Evolutionary conservation across 2,797 vertebrate species (phyloP).

Genomic region (Falco cherrug): DNA sequence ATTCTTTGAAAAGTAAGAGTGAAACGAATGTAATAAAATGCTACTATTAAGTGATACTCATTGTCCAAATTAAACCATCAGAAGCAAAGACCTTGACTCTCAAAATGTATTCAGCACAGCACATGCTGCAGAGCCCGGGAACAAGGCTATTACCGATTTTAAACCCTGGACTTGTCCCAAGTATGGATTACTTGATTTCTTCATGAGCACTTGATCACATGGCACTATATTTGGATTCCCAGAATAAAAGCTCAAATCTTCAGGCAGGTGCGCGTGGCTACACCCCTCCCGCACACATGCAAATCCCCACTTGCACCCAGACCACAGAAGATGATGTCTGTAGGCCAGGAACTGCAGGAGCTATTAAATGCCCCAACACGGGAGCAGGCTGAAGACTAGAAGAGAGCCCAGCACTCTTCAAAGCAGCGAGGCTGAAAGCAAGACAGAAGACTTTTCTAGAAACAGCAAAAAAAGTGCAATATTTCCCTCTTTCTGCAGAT

Average conservation of each 20-base stretch:
- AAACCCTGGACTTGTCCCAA: conserved; percentile 33
- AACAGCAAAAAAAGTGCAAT: fast-evolving
- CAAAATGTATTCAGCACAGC: background rate
- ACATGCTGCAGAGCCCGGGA: background rate
- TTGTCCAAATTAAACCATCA: conserved; percentile 44
- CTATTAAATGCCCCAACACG: fast-evolving
- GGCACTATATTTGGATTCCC: background rate
- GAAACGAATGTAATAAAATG: conserved; percentile 40
- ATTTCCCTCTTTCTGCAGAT: background rate
- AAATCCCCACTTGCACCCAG: background rate
- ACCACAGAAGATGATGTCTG: fast-evolving
- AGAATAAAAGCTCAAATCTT: background rate
- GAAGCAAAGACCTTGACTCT: conserved; percentile 41
- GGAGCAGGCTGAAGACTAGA: background rate
- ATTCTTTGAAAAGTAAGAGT: conserved; percentile 42
- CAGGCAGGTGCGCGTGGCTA: background rate
- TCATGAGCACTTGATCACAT: background rate
- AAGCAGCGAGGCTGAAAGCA: background rate
- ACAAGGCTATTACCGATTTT: background rate
- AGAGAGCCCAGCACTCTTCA: background rate
- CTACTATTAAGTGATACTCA: conserved; percentile 6
- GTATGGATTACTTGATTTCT: conserved; percentile 43
- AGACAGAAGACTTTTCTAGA: background rate
- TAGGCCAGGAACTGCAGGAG: fast-evolving
- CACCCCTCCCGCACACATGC: fast-evolving